Evolutionary conservation across 2,888 invertebrate genomes (phyloP).

Genomic region (Galeopsomyia nigrocyanea): DNA sequence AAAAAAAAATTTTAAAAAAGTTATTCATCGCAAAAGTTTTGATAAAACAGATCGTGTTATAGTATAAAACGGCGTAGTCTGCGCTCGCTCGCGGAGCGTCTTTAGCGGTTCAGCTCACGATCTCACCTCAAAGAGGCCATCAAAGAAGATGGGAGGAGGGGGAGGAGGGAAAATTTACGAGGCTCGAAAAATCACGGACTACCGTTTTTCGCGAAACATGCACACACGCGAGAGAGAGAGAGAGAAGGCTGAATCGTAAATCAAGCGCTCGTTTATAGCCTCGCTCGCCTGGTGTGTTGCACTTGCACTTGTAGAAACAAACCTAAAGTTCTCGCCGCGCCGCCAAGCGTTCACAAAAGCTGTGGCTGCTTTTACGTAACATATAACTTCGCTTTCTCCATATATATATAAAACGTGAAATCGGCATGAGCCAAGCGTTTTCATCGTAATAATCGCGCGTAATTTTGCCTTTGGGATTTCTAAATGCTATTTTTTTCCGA

Average conservation of each 20-base stretch:
- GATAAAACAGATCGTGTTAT: too few relatives aligned
- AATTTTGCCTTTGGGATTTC: background rate
- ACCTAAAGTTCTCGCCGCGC: background rate
- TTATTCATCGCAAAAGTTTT: too few relatives aligned
- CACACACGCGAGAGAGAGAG: too few relatives aligned
- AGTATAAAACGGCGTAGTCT: background rate
- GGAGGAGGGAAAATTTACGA: conserved; percentile 14
- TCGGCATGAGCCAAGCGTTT: conserved; percentile 4
- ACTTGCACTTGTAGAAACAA: too few relatives aligned
- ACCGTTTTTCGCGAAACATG: conserved; percentile 25
- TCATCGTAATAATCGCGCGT: conserved; percentile 24
- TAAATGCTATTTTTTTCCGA: conserved; percentile 30
- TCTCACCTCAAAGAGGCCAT: conserved; percentile 4
- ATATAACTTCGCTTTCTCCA: background rate
- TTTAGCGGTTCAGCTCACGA: background rate
- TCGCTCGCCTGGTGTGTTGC: background rate
- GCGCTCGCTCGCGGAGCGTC: background rate
- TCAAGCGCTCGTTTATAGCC: conserved; percentile 8
- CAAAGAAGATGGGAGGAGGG: conserved; percentile 9
- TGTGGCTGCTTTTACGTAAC: background rate
- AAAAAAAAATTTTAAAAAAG: too few relatives aligned
- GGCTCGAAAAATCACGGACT: conserved; percentile 32
- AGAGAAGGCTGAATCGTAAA: conserved; percentile 1
- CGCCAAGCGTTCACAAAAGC: conserved; percentile 12
- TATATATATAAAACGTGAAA: too few relatives aligned